phyloP scores from a whole-genome alignment of 1,140 invertebrate species.

The Maniola jurtina region DNA sequence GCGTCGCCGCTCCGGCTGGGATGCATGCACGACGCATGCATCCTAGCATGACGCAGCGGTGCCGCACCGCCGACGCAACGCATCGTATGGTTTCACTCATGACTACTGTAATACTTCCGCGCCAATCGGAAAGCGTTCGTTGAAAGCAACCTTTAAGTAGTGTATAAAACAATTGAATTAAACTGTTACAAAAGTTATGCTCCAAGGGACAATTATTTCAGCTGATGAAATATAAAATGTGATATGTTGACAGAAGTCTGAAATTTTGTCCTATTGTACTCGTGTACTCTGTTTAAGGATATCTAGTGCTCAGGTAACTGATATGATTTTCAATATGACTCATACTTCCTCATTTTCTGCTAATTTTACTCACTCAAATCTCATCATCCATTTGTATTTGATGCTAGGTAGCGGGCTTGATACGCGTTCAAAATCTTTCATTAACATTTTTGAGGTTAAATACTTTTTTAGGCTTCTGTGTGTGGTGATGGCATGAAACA shows the following conservation, averaged over 20 bases:
- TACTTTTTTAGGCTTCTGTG: slow-evolving; percentile 2
- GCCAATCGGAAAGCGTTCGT: too few species aligned
- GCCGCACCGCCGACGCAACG: too few species aligned
- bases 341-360: not conserved
- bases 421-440: not conserved
- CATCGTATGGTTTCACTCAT: too few species aligned
- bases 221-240: not conserved
- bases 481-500: slow-evolving; percentile 8
- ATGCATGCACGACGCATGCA: too few species aligned
- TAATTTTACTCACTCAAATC: not conserved
- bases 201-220: not conserved
- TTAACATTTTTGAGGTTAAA: slow-evolving; percentile 2
- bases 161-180: too few species aligned
- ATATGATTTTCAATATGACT: not conserved
- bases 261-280: slow-evolving; percentile 1
- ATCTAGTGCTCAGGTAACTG: slow-evolving; percentile 3
- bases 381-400: slow-evolving; percentile 1
- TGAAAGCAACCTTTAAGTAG: too few species aligned
- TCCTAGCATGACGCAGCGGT: too few species aligned
- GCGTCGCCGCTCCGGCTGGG: too few species aligned
- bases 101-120: too few species aligned
- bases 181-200: too few species aligned
- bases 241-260: slow-evolving; percentile 1
- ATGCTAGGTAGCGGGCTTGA: slow-evolving; percentile 10
- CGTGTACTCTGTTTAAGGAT: not conserved